Percentiles rank a stretch among this genome's conserved stretches.
Conservation (phyloP, 2,888 invertebrate species). For the Auanema sp. region DNA sequence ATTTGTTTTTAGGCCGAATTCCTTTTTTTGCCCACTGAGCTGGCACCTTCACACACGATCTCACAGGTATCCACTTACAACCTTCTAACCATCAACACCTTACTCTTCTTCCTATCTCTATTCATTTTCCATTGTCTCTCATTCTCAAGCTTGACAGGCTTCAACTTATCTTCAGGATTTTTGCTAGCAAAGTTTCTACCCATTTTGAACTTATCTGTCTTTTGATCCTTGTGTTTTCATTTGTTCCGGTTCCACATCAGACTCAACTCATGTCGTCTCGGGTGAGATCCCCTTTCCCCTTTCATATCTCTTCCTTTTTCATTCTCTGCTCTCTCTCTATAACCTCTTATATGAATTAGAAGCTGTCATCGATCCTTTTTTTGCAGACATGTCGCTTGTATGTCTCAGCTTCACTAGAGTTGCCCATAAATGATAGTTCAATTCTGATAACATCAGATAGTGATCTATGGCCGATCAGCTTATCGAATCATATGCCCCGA, state of each 20-base stretch:
- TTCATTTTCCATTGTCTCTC: too few species aligned
- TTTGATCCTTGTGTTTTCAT: too few species aligned
- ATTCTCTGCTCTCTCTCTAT: too few species aligned
- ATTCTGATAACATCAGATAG: not conserved
- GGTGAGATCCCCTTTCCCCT: not conserved
- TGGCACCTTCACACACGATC: conserved; percentile 2
- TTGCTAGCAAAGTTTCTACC: too few species aligned
- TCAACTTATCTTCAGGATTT: too few species aligned
- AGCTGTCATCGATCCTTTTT: not conserved
- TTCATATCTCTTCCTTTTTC: too few species aligned
- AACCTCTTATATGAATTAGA: too few species aligned
- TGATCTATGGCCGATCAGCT: not conserved
- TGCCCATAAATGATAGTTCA: not conserved
- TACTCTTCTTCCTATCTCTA: too few species aligned
- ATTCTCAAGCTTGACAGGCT: too few species aligned
- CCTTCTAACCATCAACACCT: too few species aligned
- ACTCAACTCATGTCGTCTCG: not conserved
- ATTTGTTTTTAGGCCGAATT: not conserved
- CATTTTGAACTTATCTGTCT: too few species aligned
- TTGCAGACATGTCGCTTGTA: conserved; percentile 3
- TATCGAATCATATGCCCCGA: not conserved
- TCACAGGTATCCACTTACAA: not conserved
- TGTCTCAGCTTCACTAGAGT: not conserved
- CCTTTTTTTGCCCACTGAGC: not conserved
- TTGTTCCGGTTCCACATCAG: too few species aligned